These are phyloP conservation scores for Gymnocheta viridis DNA, from an alignment of 2,888 invertebrate genomes.

Conservation along the genomic window DNA sequence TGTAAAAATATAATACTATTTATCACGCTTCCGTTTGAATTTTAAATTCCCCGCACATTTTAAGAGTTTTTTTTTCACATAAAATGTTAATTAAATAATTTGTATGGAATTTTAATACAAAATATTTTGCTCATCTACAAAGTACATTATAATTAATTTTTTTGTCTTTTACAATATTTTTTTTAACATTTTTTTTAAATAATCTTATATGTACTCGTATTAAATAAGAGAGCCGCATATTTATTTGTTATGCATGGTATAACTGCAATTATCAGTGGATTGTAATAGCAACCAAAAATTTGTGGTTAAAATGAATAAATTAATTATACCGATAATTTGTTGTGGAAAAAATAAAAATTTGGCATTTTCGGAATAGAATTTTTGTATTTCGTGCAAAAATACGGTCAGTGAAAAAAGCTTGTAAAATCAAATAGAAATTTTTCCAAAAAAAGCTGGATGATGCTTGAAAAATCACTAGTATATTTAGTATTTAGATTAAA, in stretches of 20 bases:
- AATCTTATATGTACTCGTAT: not conserved
- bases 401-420: too few relatives aligned
- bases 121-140: not conserved
- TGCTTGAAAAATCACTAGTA: too few relatives aligned
- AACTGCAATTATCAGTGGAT: not conserved
- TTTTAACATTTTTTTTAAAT: not conserved
- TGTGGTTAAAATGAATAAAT: not conserved
- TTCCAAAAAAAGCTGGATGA: too few relatives aligned
- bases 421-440: too few relatives aligned
- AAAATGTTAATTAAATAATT: not conserved
- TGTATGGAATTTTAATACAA: conserved; percentile 21
- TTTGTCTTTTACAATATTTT: not conserved
- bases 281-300: not conserved
- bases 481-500: too few relatives aligned
- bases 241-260: not conserved
- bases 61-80: not conserved
- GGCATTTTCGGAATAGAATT: not conserved
- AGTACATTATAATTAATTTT: conserved; percentile 7
- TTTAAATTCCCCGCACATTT: not conserved
- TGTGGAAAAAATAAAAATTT: not conserved
- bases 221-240: not conserved
- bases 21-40: not conserved
- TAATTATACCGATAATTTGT: not conserved
- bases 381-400: not conserved
- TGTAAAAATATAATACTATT: not conserved